Percentiles rank a stretch among this genome's conserved stretches.
Conservation (phyloP, 1,140 invertebrate genomes). For the Lasioglossum albipes region DNA sequence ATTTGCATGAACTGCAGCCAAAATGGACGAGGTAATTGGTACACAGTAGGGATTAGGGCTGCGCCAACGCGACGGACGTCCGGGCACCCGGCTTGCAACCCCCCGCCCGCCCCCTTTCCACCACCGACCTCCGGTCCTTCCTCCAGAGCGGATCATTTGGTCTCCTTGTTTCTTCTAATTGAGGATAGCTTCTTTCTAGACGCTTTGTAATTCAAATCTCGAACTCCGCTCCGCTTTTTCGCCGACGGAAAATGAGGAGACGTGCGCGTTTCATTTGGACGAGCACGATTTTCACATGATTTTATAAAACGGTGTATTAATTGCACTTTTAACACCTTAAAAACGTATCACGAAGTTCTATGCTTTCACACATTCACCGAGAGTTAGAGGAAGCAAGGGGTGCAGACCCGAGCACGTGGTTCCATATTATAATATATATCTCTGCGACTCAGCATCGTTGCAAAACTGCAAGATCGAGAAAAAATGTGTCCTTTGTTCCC, state of each 20-base stretch:
- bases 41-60: constrained; percentile 74
- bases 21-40: constrained; percentile 76
- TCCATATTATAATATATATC: neutral
- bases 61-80: constrained; percentile 55
- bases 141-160: neutral
- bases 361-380: no score
- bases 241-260: no score
- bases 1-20: constrained; percentile 75
- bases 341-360: no score
- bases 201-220: neutral
- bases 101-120: constrained; percentile 10
- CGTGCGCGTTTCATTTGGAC: no score
- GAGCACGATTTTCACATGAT: no score
- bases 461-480: neutral
- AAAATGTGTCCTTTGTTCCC: constrained; percentile 37
- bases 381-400: no score
- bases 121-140: neutral
- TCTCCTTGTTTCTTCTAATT: constrained; percentile 20
- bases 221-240: no score
- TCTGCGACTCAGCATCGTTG: neutral
- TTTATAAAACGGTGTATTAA: no score
- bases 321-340: no score
- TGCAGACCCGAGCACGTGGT: no score
- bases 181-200: neutral
- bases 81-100: neutral